phyloP scores from a whole-genome alignment of 1,140 invertebrate species.

The Magallana angulata region DNA sequence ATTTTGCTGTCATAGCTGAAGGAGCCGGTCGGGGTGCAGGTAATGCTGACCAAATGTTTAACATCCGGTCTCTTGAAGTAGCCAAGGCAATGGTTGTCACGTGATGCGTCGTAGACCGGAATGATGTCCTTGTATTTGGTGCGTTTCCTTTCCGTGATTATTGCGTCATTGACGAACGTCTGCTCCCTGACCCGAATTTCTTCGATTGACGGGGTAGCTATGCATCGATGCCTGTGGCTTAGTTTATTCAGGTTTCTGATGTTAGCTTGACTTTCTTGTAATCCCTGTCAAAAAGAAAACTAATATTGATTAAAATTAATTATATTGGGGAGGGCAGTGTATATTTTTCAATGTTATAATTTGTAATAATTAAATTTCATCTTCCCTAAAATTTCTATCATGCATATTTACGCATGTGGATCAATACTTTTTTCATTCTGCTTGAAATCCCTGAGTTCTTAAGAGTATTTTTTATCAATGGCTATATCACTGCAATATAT shows the following conservation, averaged over 20 bases:
- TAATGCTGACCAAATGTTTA: conserved; percentile 50
- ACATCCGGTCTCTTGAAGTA: conserved; percentile 65
- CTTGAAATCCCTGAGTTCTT: too few relatives aligned
- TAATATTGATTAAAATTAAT: too few relatives aligned
- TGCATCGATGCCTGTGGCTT: conserved; percentile 47
- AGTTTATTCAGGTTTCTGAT: conserved; percentile 49
- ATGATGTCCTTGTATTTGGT: conserved; percentile 72
- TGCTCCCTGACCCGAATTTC: conserved; percentile 47
- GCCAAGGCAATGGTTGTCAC: conserved; percentile 58
- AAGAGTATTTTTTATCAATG: too few relatives aligned
- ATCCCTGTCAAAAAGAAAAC: not conserved
- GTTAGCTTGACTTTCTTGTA: conserved; percentile 37
- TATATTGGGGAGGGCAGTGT: too few relatives aligned
- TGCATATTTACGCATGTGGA: too few relatives aligned
- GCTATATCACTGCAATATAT: too few relatives aligned
- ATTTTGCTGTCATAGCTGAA: conserved; percentile 28
- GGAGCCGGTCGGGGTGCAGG: conserved; percentile 52
- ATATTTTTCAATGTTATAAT: too few relatives aligned
- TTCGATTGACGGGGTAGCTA: conserved; percentile 44
- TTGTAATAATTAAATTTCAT: too few relatives aligned
- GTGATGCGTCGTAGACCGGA: conserved; percentile 64
- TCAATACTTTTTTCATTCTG: too few relatives aligned
- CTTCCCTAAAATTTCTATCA: too few relatives aligned
- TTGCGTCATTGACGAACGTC: conserved; percentile 69
- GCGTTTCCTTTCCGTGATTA: conserved; percentile 65